phyloP scores from a whole-genome alignment of 1,140 invertebrate genomes.

The Drosophila seguyi region DNA sequence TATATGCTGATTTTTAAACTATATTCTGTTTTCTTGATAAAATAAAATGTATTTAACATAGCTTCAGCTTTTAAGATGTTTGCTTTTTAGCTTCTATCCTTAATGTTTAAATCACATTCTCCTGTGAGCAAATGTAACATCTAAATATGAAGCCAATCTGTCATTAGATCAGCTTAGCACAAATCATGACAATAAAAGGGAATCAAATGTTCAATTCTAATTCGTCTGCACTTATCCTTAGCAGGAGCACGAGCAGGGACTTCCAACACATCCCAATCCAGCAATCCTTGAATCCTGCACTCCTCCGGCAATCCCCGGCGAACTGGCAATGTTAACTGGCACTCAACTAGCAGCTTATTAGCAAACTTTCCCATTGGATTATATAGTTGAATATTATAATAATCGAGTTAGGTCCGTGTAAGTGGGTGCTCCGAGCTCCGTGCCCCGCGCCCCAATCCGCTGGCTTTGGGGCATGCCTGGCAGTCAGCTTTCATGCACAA shows the following conservation, averaged over 20 bases:
- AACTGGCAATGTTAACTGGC: slow-evolving; percentile 59
- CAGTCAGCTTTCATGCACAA: slow-evolving; percentile 77
- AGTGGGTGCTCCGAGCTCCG: slow-evolving; percentile 23
- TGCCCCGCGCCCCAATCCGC: neutral
- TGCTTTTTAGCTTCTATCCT: no score
- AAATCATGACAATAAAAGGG: slow-evolving; percentile 10
- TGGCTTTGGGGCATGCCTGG: slow-evolving; percentile 16
- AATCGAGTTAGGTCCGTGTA: slow-evolving; percentile 76
- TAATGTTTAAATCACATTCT: no score
- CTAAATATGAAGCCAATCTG: neutral
- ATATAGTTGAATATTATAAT: slow-evolving; percentile 82
- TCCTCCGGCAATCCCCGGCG: slow-evolving; percentile 35
- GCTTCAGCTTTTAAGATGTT: no score
- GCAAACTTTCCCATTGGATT: slow-evolving; percentile 79
- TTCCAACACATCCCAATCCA: slow-evolving; percentile 7
- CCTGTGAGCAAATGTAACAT: no score
- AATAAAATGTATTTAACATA: no score
- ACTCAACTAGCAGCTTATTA: slow-evolving; percentile 80
- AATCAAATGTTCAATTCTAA: slow-evolving; percentile 30
- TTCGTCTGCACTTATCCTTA: slow-evolving; percentile 20
- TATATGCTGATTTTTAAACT: neutral
- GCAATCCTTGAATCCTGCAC: slow-evolving; percentile 29
- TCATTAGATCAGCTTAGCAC: neutral
- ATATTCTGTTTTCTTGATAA: no score
- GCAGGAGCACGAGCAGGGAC: neutral